Evolutionary conservation across 2,888 invertebrate species (phyloP), one percentile per base, ranked within the genome.

Genomic region (Leptinotarsa rubiginosa): DNA sequence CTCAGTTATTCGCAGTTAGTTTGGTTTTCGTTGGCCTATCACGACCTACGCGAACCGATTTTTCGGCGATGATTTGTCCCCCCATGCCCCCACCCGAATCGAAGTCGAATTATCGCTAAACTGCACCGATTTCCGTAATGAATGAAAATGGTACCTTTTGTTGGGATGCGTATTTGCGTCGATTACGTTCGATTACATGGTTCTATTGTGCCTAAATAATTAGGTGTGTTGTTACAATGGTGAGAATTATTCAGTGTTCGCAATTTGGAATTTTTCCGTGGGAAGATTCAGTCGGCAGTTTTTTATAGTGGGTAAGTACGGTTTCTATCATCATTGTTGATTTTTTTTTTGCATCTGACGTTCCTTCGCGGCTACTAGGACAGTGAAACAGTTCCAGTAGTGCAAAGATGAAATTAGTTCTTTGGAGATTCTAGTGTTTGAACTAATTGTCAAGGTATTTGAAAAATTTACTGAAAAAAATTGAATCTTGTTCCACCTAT

Each of bases 1-100:
- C 16, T 62, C 62, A 62, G 62, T 62, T 84, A 83, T 85, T 85
- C 84, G 84, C 83, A 82, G 78, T 78, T 78, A 74, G 69, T 73
- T 76, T 41, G 10, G 41, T 41, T 68, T 70, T 69, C 71, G 41
- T 31, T 75, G 73, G 72, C 74, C 74, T 74, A 75, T 69, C 67
- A 70, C 68, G 62, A 75, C 66, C 25, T 66, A 41, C 71, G 62
- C 65, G 41, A 62, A 62, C 56, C 65, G 50, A 70, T 70, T 75
- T 72, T 64, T 70, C 75, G 71, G 75, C 56, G 25, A 52, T 22
- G 16, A 52, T 72, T 73, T 73, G 62, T 22, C 62, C 65, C n/a
- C 68, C 20, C 54, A 41, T 31, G 18, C 49, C 15, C 49, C 54
- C 18, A n/a, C 20, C 41, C 20, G 20, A 31, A 49, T 41, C 47